Evolutionary conservation across 1,140 invertebrate species (phyloP).

Genomic region (Aphelenchoides fujianensis): DNA sequence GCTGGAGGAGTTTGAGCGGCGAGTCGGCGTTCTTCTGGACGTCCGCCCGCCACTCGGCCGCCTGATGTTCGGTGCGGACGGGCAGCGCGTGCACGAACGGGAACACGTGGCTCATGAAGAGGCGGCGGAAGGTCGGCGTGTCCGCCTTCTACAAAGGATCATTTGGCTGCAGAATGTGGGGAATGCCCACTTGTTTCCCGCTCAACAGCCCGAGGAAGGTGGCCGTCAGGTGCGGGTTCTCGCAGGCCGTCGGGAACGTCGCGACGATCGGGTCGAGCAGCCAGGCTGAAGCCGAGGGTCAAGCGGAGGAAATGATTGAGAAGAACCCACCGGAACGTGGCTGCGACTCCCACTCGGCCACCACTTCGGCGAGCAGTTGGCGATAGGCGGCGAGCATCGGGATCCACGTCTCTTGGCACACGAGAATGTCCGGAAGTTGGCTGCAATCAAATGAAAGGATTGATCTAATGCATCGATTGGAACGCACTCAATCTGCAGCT

Average conservation of each 20-base stretch:
- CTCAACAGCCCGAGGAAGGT: slow-evolving; percentile 30
- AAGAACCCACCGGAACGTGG: neutral
- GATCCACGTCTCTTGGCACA: slow-evolving; percentile 39
- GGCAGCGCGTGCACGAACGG: slow-evolving; percentile 23
- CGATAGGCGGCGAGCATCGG: slow-evolving; percentile 37
- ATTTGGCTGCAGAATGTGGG: neutral
- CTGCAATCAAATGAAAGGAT: too few relatives aligned
- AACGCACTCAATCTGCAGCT: neutral
- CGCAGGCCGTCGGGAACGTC: slow-evolving; percentile 34
- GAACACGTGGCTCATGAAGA: slow-evolving; percentile 40
- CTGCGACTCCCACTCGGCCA: slow-evolving; percentile 30
- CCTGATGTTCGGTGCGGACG: neutral
- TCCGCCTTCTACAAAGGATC: neutral
- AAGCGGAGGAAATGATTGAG: neutral
- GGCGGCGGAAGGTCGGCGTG: slow-evolving; percentile 17
- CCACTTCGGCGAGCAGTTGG: slow-evolving; percentile 35
- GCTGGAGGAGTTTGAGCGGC: neutral
- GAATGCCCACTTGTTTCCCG: neutral
- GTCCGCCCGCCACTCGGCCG: neutral
- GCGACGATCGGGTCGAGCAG: slow-evolving; percentile 36
- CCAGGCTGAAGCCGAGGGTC: slow-evolving; percentile 25
- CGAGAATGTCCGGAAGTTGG: slow-evolving; percentile 40
- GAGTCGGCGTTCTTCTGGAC: slow-evolving; percentile 6
- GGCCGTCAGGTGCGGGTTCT: slow-evolving; percentile 20
- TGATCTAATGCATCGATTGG: too few relatives aligned